Evolutionary conservation across 2,888 invertebrate genomes (phyloP).

Genomic region (Synergus japonicus): DNA sequence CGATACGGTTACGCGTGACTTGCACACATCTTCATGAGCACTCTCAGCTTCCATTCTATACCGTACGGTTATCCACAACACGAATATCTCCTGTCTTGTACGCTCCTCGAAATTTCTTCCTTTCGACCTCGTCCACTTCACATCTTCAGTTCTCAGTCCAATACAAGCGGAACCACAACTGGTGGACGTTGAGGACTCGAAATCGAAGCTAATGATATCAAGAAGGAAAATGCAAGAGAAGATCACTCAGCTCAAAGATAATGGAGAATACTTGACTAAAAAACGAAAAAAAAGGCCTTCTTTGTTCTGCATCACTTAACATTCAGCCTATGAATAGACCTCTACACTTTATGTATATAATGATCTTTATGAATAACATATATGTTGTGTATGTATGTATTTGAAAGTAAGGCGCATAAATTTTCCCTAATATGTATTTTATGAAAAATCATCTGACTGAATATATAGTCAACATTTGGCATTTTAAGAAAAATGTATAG

Average conservation of each 20-base stretch:
- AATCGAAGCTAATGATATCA: conserved; percentile 52
- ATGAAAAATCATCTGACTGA: too few species aligned
- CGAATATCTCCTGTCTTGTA: conserved; percentile 52
- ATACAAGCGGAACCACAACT: conserved; percentile 49
- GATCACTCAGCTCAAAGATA: conserved; percentile 35
- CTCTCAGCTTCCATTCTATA: conserved; percentile 59
- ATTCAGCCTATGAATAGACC: not conserved
- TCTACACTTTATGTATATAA: conserved; percentile 9
- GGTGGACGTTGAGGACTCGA: conserved; percentile 47
- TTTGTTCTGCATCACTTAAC: conserved; percentile 33
- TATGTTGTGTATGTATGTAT: too few species aligned
- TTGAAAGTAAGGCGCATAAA: too few species aligned
- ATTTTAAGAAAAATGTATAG: too few species aligned
- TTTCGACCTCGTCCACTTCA: conserved; percentile 50
- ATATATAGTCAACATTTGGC: too few species aligned
- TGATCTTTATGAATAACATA: conserved; percentile 45
- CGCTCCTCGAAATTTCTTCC: conserved; percentile 52
- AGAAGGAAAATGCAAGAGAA: conserved; percentile 34
- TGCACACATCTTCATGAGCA: conserved; percentile 69
- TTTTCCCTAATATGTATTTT: too few species aligned
- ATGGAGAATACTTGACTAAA: conserved; percentile 26
- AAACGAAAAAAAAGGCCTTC: conserved; percentile 33
- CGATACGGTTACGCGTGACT: conserved; percentile 75
- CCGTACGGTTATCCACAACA: conserved; percentile 45
- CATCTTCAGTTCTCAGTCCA: conserved; percentile 50